Conservation (phyloP, 2,888 invertebrate genomes). For the Parasteatoda lunata region DNA sequence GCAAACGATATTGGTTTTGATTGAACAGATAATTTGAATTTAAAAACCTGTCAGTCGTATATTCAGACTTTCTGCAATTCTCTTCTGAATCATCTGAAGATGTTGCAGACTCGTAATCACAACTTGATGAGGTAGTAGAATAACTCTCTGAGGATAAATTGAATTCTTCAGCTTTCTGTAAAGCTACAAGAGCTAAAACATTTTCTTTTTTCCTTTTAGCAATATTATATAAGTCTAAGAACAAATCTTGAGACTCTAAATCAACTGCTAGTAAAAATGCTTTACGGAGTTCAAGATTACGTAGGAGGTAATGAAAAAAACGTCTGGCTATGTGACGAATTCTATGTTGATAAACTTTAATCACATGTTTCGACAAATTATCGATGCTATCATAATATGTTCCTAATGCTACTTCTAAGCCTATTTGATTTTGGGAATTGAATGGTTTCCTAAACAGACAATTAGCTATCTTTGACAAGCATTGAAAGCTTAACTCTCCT, state of each 20-base stretch:
- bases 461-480: constrained; percentile 83
- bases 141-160: constrained; percentile 26
- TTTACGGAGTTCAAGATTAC: constrained; percentile 68
- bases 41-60: neutral
- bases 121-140: constrained; percentile 17
- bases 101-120: constrained; percentile 21
- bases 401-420: constrained; percentile 85
- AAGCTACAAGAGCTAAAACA: constrained; percentile 57
- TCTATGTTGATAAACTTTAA: constrained; percentile 83
- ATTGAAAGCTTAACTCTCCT: constrained; percentile 83
- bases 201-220: constrained; percentile 56
- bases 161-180: constrained; percentile 54
- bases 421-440: constrained; percentile 80
- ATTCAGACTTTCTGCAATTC: neutral
- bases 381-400: constrained; percentile 84
- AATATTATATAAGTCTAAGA: constrained; percentile 68
- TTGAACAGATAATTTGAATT: no score
- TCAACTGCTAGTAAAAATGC: constrained; percentile 70
- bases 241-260: constrained; percentile 69
- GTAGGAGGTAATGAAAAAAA: constrained; percentile 70
- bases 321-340: constrained; percentile 85
- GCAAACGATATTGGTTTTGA: neutral
- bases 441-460: constrained; percentile 79
- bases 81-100: constrained; percentile 6
- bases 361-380: constrained; percentile 81